A percentile compares a stretch with the other conserved stretches of the same genome.
phyloP scores from a whole-genome alignment of 2,113 vertebrate genomes.

The Carollia perspicillata region DNA sequence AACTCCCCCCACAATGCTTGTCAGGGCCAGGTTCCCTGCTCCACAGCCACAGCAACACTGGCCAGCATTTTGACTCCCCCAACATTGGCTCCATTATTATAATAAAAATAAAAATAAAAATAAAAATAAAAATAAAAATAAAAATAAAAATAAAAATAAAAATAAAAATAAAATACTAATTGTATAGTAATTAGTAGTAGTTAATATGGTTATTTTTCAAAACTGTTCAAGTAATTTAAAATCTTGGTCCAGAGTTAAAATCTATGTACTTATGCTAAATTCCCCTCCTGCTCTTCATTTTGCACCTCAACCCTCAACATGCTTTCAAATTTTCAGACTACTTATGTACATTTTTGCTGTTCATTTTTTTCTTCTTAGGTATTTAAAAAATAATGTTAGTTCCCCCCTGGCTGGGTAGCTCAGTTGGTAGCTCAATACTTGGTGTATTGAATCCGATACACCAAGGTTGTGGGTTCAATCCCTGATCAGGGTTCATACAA shows the following conservation, averaged over 20 bases:
- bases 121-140: constrained; percentile 12
- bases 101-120: constrained; percentile 5
- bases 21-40: not conserved
- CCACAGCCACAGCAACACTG: not conserved
- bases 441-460: no score
- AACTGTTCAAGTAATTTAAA: not conserved
- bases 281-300: not conserved
- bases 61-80: not conserved
- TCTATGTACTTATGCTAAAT: not conserved
- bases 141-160: constrained; percentile 23
- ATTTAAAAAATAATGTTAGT: no score
- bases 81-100: not conserved
- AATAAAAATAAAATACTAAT: not conserved
- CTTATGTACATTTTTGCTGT: not conserved
- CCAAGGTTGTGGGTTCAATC: no score
- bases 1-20: no score
- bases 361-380: no score
- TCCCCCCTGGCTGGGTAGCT: no score
- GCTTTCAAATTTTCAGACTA: not conserved
- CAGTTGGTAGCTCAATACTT: no score
- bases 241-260: not conserved
- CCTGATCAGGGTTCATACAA: no score
- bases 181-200: not conserved
- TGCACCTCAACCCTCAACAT: not conserved
- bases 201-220: not conserved